Conservation (phyloP, 2,888 invertebrate species). For the Caenorhabditis virilis region DNA sequence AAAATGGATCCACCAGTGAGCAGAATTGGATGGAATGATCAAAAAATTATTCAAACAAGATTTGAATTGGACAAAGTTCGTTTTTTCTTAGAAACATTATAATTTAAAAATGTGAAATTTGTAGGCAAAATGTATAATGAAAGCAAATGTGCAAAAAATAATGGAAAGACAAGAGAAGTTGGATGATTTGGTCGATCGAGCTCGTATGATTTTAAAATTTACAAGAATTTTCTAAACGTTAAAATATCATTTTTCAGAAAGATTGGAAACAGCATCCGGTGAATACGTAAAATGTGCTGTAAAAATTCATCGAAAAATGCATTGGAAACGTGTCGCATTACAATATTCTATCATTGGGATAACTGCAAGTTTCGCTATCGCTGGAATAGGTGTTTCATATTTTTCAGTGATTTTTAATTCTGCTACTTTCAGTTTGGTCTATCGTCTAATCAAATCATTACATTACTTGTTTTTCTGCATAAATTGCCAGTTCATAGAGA, state of each 20-base stretch:
- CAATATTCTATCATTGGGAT: no score
- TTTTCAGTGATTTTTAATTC: no score
- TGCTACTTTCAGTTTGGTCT: no score
- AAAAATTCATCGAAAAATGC: no score
- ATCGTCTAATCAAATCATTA: no score
- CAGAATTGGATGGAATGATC: conserved; percentile 34
- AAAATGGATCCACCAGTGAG: conserved; percentile 34
- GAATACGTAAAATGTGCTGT: conserved; percentile 30
- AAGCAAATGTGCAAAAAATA: conserved; percentile 29
- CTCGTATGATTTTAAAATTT: conserved; percentile 11
- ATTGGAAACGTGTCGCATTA: no score
- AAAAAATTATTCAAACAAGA: conserved; percentile 31
- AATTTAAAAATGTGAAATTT: neutral
- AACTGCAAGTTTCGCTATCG: no score
- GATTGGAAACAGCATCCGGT: conserved; percentile 27
- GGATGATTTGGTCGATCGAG: conserved; percentile 30
- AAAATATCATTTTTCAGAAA: conserved; percentile 9
- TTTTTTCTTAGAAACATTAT: neutral
- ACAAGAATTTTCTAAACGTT: neutral
- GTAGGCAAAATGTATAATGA: conserved; percentile 12
- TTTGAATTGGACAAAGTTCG: conserved; percentile 13
- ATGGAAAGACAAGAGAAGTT: conserved; percentile 27
- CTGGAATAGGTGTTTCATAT: no score
- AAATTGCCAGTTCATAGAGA: no score
- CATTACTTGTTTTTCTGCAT: no score